These are phyloP conservation scores for Nycticebus coucang DNA, from an alignment of 2,113 vertebrate genomes.

Conservation along the genomic window DNA sequence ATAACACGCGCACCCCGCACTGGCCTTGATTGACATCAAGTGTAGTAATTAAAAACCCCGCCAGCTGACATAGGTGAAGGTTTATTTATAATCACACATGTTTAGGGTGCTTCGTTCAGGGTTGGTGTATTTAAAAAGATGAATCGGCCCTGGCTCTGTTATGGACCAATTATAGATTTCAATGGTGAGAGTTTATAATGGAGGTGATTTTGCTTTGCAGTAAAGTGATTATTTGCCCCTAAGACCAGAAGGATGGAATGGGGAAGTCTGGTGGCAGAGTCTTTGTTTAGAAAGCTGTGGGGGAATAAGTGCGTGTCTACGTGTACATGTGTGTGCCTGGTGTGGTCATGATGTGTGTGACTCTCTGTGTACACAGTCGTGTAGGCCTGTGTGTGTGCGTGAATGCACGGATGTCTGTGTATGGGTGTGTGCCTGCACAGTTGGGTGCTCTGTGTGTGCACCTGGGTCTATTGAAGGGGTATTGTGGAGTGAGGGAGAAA, in stretches of 20 bases:
- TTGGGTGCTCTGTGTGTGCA: neutral
- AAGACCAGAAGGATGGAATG: slow-evolving; percentile 73
- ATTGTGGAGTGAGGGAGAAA: neutral
- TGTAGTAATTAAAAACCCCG: slow-evolving; percentile 79
- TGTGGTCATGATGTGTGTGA: neutral
- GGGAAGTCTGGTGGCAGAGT: slow-evolving; percentile 61
- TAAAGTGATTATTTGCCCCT: slow-evolving; percentile 82
- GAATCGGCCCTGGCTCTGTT: neutral
- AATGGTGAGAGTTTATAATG: slow-evolving; percentile 75
- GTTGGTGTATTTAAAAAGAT: slow-evolving; percentile 77
- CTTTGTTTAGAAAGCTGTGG: slow-evolving; percentile 81
- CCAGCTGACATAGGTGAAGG: slow-evolving; percentile 73
- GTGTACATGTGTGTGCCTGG: slow-evolving; percentile 65
- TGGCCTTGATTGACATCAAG: slow-evolving; percentile 71
- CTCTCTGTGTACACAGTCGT: slow-evolving; percentile 38
- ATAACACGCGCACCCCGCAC: neutral
- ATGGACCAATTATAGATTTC: slow-evolving; percentile 78
- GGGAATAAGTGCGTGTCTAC: slow-evolving; percentile 69
- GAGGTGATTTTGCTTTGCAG: slow-evolving; percentile 73
- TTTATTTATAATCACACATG: slow-evolving; percentile 78
- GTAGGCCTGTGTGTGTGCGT: slow-evolving; percentile 21
- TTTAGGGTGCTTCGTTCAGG: slow-evolving; percentile 71
- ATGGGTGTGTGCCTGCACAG: neutral
- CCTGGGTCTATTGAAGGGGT: neutral
- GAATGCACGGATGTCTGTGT: no score